Evolutionary conservation across 2,797 vertebrate species (phyloP).

Genomic region (Orientallactaga sibirica): DNA sequence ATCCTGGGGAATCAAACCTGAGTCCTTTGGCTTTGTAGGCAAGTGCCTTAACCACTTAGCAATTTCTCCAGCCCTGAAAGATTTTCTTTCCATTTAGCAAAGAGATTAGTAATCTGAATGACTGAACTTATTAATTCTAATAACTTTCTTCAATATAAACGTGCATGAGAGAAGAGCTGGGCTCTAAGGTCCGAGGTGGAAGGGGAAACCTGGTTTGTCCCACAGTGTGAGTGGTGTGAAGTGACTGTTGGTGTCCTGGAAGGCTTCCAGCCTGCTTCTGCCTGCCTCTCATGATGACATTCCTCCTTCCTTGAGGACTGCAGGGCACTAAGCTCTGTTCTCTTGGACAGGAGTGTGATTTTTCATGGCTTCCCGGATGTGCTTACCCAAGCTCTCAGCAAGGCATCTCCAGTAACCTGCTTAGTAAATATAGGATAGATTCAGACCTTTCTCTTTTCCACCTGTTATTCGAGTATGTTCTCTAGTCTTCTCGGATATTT

Average conservation of each 20-base stretch:
- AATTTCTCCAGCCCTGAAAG: too few relatives aligned
- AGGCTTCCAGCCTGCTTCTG: background rate
- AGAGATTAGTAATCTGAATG: conserved; percentile 56
- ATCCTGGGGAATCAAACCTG: too few relatives aligned
- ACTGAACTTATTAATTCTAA: conserved; percentile 61
- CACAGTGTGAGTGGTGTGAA: background rate
- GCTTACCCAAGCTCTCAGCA: background rate
- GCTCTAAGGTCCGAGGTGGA: background rate
- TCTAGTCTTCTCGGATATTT: background rate
- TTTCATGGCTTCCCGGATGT: background rate
- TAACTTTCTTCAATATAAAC: conserved; percentile 18
- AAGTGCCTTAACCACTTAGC: too few relatives aligned
- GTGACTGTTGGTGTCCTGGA: background rate
- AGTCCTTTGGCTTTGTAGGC: too few relatives aligned
- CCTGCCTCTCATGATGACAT: too few relatives aligned
- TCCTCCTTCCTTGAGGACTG: background rate
- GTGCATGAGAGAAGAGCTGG: background rate
- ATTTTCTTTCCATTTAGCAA: conserved; percentile 47
- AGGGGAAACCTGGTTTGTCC: background rate
- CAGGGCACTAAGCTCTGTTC: background rate
- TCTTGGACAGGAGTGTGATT: background rate
- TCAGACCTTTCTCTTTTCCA: background rate
- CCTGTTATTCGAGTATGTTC: background rate
- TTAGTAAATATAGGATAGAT: background rate
- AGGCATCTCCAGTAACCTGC: background rate